A percentile compares a stretch with the other conserved stretches of the same genome.
Conservation (phyloP, 35 echinoderm and acorn worm species). For the Eucidaris tribuloides region DNA sequence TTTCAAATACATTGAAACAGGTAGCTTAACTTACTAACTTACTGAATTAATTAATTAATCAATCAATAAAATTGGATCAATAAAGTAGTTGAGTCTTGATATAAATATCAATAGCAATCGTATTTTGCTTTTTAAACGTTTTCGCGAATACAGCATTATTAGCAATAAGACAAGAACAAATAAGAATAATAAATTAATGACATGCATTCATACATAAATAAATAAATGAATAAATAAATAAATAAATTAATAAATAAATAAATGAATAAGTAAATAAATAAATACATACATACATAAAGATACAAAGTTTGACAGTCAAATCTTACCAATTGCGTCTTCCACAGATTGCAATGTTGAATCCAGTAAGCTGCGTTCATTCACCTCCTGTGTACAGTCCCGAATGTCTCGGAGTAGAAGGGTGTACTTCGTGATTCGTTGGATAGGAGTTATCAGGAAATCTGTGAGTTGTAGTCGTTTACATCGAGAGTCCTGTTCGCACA, state of each 20-base stretch:
- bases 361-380: slow-evolving; percentile 15
- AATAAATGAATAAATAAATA: too few species aligned
- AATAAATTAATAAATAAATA: background rate
- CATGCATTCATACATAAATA: too few species aligned
- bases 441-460: slow-evolving; percentile 71
- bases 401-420: slow-evolving; percentile 65
- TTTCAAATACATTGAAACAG: too few species aligned
- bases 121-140: too few species aligned
- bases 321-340: slow-evolving; percentile 51
- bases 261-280: too few species aligned
- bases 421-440: slow-evolving; percentile 73
- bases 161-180: background rate
- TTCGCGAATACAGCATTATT: too few species aligned
- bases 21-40: too few species aligned
- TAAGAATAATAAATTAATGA: background rate
- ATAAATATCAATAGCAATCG: too few species aligned
- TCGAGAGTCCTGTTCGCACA: slow-evolving; percentile 65
- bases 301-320: background rate
- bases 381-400: slow-evolving; percentile 47
- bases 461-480: slow-evolving; percentile 73
- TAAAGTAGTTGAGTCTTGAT: too few species aligned
- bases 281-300: background rate
- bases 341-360: slow-evolving; percentile 44
- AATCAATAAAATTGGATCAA: too few species aligned
- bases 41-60: too few species aligned